phyloP scores from a whole-genome alignment of 1,140 invertebrate species.

The Tenebrio molitor region DNA sequence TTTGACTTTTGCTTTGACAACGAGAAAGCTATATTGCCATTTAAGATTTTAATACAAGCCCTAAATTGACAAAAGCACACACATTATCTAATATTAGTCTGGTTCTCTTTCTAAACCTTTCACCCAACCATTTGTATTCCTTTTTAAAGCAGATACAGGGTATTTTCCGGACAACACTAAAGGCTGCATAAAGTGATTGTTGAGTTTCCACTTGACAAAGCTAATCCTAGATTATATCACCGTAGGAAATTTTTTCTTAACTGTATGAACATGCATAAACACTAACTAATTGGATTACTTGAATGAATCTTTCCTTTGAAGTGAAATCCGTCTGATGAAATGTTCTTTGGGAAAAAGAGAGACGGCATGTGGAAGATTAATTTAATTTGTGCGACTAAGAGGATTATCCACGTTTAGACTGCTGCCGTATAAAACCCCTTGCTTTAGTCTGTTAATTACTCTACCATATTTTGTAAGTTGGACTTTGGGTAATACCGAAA shows the following conservation, averaged over 20 bases:
- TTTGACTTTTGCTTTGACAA: too few relatives aligned
- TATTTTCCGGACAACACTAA: too few relatives aligned
- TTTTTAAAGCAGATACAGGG: too few relatives aligned
- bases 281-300: constrained; percentile 37
- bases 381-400: constrained; percentile 40
- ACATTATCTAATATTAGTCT: too few relatives aligned
- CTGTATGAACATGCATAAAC: constrained; percentile 7
- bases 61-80: too few relatives aligned
- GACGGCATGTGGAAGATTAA: constrained; percentile 36
- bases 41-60: too few relatives aligned
- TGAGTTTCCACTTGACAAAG: neutral
- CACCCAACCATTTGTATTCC: too few relatives aligned
- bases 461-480: constrained; percentile 13
- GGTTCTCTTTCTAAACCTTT: too few relatives aligned
- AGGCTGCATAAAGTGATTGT: neutral
- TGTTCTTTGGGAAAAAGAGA: constrained; percentile 31
- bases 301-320: constrained; percentile 36
- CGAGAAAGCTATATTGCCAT: too few relatives aligned
- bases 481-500: neutral
- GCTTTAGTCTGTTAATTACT: constrained; percentile 31
- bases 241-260: constrained; percentile 10
- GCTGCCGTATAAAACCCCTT: constrained; percentile 16
- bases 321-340: constrained; percentile 34
- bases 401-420: constrained; percentile 32
- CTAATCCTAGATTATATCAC: constrained; percentile 1